Evolutionary conservation across 2,113 vertebrate genomes (phyloP), one percentile per base, ranked within the genome.

Genomic region (Brienomyrus longianalis): DNA sequence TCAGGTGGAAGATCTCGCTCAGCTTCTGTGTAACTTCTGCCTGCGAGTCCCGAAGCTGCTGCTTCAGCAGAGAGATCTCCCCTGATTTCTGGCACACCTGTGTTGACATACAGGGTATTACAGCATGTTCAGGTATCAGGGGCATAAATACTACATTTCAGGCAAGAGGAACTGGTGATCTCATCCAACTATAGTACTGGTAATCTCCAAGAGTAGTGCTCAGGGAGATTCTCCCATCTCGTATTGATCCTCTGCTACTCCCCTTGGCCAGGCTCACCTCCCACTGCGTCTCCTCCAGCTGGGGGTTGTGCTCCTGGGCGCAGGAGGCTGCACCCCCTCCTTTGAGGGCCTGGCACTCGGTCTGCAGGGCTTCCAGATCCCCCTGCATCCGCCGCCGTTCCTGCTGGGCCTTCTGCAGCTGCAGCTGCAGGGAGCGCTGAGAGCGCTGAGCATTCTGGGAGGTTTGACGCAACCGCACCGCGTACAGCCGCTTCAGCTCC

Each of bases 81-180:
- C 98, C 98, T 0, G 97, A 97, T 92, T 99, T 99, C 95, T 99
- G 98, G 94, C 98, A 99, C 90, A 99, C 98, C 97, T 98, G 56
- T 88, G 83, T 88, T 5, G 59, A 50, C 84, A 17, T 83, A 87
- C 86, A 4, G 8, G 84, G 43, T 31, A 11, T 45, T 89, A 54
- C 4, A 86, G 11, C 56, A 86, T 10, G 3, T 4, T 89, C 10
- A 43, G 48, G 1, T 48, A 19, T 27, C 19, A 62, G 19, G 48
- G 3, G 31, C 4, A 62, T 83, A 70, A 39, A n/a, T 1, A 5
- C 31, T 31, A 9, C 62, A 39, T 47, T 80, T 80, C 74, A 19
- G 74, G 45, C 47, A 21, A 85, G 43, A 27, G 47, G 83, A 50
- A 27, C 21, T 19, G 23, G 45, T 47, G 62, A 66, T n/a, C 62